Percentiles rank a stretch among this genome's conserved stretches.
These are phyloP conservation scores for Loxodonta africana DNA, from an alignment of 2,113 vertebrate species.

Conservation along the genomic window DNA sequence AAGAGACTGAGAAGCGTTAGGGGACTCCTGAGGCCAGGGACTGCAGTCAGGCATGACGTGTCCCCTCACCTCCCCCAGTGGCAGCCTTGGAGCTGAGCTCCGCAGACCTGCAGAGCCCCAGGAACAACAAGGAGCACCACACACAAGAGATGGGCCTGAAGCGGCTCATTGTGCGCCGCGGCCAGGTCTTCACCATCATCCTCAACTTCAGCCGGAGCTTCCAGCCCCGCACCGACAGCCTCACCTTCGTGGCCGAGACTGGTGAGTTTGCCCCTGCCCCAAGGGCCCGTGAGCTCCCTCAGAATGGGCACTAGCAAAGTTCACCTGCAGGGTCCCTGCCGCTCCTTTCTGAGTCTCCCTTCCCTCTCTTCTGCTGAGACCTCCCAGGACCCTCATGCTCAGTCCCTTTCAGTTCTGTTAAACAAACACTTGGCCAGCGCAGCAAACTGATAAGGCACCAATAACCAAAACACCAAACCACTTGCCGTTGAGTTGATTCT, in stretches of 20 bases:
- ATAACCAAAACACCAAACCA: neutral
- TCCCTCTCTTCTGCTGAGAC: neutral
- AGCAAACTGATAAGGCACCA: neutral
- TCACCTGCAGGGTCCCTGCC: neutral
- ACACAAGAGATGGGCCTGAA: constrained; percentile 88
- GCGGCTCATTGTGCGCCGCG: constrained; percentile 89
- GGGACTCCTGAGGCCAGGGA: neutral
- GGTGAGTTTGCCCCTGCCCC: constrained; percentile 80
- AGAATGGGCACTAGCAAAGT: neutral
- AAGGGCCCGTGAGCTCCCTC: neutral
- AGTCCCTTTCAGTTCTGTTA: neutral
- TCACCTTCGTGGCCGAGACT: constrained; percentile 85
- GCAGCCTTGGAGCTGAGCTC: constrained; percentile 68
- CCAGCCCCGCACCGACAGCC: neutral
- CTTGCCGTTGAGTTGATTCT: neutral
- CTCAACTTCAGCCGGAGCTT: constrained; percentile 84
- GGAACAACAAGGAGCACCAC: constrained; percentile 90
- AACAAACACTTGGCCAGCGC: constrained; percentile 2
- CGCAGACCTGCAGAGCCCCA: constrained; percentile 33
- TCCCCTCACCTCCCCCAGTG: neutral
- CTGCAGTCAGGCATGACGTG: neutral
- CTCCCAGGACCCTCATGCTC: neutral
- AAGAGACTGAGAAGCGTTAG: neutral
- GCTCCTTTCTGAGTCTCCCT: neutral
- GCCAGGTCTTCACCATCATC: constrained; percentile 89